Conservation (phyloP, 2,113 vertebrate genomes). For the Otolemur garnettii region DNA sequence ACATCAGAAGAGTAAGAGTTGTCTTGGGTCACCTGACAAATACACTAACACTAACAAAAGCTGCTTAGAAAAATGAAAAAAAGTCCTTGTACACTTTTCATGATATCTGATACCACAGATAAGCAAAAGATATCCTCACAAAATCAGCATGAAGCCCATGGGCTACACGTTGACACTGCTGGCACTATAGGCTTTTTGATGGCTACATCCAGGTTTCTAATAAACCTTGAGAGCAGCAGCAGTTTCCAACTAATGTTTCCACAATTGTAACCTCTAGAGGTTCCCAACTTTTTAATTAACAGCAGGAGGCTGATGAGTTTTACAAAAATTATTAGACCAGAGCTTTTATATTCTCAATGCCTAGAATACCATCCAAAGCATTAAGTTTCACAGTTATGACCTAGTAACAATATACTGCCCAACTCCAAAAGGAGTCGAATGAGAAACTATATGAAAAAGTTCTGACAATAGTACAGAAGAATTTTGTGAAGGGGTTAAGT, state of each 20-base stretch:
- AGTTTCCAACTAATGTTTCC: background rate
- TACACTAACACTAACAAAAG: too few relatives aligned
- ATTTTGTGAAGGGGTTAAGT: conserved; percentile 43
- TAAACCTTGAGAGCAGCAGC: background rate
- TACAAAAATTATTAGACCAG: background rate
- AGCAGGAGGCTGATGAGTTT: background rate
- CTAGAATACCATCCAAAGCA: background rate
- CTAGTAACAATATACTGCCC: background rate
- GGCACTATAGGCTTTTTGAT: background rate
- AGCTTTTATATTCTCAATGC: background rate
- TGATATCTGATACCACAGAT: too few relatives aligned
- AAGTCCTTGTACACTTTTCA: too few relatives aligned
- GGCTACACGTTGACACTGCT: too few relatives aligned
- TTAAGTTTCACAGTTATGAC: background rate
- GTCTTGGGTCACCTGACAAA: too few relatives aligned
- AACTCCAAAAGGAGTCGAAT: conserved; percentile 49
- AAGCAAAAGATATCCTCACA: too few relatives aligned
- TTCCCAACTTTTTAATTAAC: conserved; percentile 22
- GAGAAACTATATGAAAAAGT: conserved; percentile 34
- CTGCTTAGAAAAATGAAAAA: too few relatives aligned
- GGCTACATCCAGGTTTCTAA: conserved; percentile 16
- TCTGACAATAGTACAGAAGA: background rate
- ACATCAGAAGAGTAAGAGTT: too few relatives aligned
- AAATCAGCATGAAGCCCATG: too few relatives aligned
- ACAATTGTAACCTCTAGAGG: conserved; percentile 10